Conservation (phyloP, 2,797 vertebrate genomes). For the Hapalemur alaotrensis region DNA sequence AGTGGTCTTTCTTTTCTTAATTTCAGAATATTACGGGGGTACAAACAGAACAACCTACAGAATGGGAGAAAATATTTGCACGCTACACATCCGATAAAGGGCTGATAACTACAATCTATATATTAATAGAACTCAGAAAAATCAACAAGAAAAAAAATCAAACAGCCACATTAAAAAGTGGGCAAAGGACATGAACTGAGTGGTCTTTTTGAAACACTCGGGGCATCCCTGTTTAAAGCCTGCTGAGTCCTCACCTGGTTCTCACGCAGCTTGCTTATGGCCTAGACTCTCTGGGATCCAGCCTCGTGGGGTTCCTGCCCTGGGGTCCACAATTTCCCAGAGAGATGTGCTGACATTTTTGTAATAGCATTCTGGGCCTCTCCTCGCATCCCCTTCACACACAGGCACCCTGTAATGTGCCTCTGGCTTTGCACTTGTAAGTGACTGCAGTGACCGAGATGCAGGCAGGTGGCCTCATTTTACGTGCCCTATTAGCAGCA, state of each 20-base stretch:
- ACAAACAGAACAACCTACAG: too few relatives aligned
- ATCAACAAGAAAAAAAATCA: too few relatives aligned
- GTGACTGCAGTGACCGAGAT: not conserved
- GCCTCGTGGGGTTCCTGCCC: not conserved
- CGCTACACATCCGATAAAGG: too few relatives aligned
- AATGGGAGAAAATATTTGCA: too few relatives aligned
- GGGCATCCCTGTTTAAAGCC: not conserved
- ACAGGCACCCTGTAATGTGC: not conserved
- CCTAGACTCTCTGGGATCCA: not conserved
- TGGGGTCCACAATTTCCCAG: not conserved
- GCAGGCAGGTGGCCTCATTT: not conserved
- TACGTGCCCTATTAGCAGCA: not conserved
- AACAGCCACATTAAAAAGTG: too few relatives aligned
- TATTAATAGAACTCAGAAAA: too few relatives aligned
- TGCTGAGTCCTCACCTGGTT: not conserved
- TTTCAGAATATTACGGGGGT: too few relatives aligned
- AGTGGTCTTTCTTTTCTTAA: not conserved
- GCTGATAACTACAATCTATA: too few relatives aligned
- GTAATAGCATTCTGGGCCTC: not conserved
- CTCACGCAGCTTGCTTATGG: not conserved
- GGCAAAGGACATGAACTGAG: too few relatives aligned
- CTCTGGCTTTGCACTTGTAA: not conserved
- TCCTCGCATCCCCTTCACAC: too few relatives aligned
- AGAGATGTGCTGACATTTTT: not conserved
- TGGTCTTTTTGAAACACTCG: not conserved